These are phyloP conservation scores for Cheilosia pagana DNA, from an alignment of 2,888 invertebrate genomes.

Conservation along the genomic window DNA sequence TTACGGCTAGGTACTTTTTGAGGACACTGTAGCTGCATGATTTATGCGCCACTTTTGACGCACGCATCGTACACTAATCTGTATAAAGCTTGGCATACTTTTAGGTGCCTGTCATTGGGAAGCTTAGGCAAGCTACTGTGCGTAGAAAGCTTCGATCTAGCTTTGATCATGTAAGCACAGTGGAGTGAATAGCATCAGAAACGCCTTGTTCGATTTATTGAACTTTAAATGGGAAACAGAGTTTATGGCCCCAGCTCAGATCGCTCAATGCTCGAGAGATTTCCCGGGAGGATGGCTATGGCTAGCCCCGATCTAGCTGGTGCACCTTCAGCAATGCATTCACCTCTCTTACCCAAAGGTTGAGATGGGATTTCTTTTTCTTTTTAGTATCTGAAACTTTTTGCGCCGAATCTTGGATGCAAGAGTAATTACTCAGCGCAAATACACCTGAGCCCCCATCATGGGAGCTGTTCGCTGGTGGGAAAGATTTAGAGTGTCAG, in stretches of 20 bases:
- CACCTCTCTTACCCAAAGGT: slow-evolving; percentile 38
- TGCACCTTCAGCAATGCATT: slow-evolving; percentile 18
- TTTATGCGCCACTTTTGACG: background rate
- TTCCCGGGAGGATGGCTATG: slow-evolving; percentile 8
- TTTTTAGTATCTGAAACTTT: background rate
- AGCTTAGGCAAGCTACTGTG: slow-evolving; percentile 25
- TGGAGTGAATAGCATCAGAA: background rate
- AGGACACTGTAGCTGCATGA: slow-evolving; percentile 7
- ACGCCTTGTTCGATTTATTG: background rate
- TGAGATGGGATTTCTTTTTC: slow-evolving; percentile 3
- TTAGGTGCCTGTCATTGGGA: slow-evolving; percentile 2
- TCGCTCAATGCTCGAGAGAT: background rate
- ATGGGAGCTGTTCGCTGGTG: slow-evolving; percentile 22
- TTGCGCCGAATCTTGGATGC: slow-evolving; percentile 27
- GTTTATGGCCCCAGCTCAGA: background rate
- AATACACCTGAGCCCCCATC: slow-evolving; percentile 63
- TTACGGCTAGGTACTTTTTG: background rate
- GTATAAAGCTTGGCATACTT: slow-evolving; percentile 31
- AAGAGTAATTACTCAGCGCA: slow-evolving; percentile 35
- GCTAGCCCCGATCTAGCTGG: slow-evolving; percentile 9
- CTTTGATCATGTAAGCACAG: slow-evolving; percentile 6
- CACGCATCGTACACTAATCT: background rate
- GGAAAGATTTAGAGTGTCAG: slow-evolving; percentile 9
- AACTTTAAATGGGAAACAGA: slow-evolving; percentile 5
- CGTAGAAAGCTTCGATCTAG: slow-evolving; percentile 35